Evolutionary conservation across 92 coral and sea anemone genomes (phyloP), one percentile per base, ranked within the genome.

Genomic region (Palythoa grandis): DNA sequence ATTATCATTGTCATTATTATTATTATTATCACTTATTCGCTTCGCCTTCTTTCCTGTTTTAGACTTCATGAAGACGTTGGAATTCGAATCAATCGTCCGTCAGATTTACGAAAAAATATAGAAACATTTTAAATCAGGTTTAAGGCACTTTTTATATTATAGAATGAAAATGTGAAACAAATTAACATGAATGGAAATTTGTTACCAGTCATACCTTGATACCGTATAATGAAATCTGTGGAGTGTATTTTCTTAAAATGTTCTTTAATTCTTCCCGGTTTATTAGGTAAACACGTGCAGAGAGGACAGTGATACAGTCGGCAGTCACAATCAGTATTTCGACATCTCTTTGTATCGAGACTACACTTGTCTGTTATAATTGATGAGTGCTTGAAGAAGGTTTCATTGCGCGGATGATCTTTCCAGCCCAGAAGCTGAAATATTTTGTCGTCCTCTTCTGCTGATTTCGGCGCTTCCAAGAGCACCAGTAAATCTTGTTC

Each of bases 221-320:
- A 94, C 90, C 93, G 88, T 83, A 94, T 89, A 74, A 94, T 87
- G 29, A 94, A 89, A 52, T 94, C 95, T 50, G 91, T 90, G 14
- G 94, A 89, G 54, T 94, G 98, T 6, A 94, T 94, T 82, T 94
- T 94, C 74, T 91, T 90, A 84, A 94, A 94, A 93, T 94, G 98
- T 67, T 94, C 98, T 74, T 88, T 83, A 38, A 94, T 94, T 73
- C 98, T 89, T 19, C 98, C 98, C 22, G 98, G 98, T 74, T 94
- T 94, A 89, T 94, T 94, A 7, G 98, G 98, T 57, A 94, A 75
- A 50, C 98, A 94, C 16, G 95, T 92, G 63, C 98, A 94, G 69
- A 94, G 88, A 9, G 98, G 98, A 57, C 98, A 94, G 54, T 94
- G 98, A 75, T 94, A 94, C 85, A 94, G 77, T 72, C 98, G 87